Conservation (phyloP, 2,888 invertebrate genomes). For the Nephrotoma appendiculata region DNA sequence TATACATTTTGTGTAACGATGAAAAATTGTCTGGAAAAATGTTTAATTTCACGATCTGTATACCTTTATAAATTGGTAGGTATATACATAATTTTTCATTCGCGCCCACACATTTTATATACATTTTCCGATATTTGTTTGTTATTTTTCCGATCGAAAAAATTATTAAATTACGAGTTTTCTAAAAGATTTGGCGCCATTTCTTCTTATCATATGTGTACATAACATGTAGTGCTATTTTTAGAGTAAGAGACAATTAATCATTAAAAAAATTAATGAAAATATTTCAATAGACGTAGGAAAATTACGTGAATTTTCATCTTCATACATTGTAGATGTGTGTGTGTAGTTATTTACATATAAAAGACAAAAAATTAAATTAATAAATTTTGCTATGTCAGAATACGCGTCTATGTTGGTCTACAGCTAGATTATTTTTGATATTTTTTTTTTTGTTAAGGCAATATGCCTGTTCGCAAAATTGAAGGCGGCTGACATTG, state of each 20-base stretch:
- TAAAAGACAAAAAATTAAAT: background rate
- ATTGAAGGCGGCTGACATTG: background rate
- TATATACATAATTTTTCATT: background rate
- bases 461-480: background rate
- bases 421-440: background rate
- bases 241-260: background rate
- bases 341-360: background rate
- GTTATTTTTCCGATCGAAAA: background rate
- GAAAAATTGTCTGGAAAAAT: background rate
- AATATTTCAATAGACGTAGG: background rate
- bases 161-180: background rate
- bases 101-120: too few species aligned
- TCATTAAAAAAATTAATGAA: background rate
- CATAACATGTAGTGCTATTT: background rate
- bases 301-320: background rate
- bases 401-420: background rate
- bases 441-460: background rate
- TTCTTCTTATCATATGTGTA: background rate
- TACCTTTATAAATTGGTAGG: background rate
- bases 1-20: background rate
- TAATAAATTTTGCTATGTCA: background rate
- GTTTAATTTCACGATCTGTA: background rate
- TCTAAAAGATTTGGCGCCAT: background rate
- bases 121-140: background rate
- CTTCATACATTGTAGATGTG: background rate